Evolutionary conservation across 1,140 invertebrate genomes (phyloP).

Genomic region (Bombus soroeensis): DNA sequence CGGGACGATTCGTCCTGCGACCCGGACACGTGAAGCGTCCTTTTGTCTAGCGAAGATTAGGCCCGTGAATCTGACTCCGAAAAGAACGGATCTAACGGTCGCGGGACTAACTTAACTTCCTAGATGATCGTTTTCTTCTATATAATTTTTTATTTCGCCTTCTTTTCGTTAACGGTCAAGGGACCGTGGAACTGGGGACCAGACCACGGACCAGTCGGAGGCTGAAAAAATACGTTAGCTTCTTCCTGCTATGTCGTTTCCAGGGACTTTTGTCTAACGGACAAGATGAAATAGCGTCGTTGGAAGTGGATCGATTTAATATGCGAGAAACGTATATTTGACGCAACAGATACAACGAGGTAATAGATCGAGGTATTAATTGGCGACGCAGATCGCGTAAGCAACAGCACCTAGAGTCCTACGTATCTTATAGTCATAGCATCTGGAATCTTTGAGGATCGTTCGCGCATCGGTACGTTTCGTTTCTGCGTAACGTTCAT

Average conservation of each 20-base stretch:
- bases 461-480: not conserved
- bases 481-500: not conserved
- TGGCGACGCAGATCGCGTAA: no score
- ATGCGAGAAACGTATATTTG: not conserved
- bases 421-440: no score
- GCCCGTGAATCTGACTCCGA: conserved; percentile 52
- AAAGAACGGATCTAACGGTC: conserved; percentile 72
- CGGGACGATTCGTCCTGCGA: conserved; percentile 78
- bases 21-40: conserved; percentile 28
- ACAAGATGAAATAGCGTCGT: not conserved
- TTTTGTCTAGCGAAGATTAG: conserved; percentile 70
- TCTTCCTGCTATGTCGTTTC: no score
- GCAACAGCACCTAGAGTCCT: no score
- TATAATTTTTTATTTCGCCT: conserved; percentile 29
- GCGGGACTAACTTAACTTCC: conserved; percentile 64
- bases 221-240: not conserved
- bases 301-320: not conserved
- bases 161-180: conserved; percentile 1
- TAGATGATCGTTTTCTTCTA: conserved; percentile 55
- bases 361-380: not conserved
- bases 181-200: not conserved
- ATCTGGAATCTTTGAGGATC: not conserved
- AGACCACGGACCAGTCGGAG: not conserved
- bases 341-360: not conserved
- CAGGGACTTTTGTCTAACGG: not conserved